Percentiles rank a stretch among this genome's conserved stretches.
These are phyloP conservation scores for Chrysodeixis includens DNA, from an alignment of 2,888 invertebrate species.

Conservation along the genomic window DNA sequence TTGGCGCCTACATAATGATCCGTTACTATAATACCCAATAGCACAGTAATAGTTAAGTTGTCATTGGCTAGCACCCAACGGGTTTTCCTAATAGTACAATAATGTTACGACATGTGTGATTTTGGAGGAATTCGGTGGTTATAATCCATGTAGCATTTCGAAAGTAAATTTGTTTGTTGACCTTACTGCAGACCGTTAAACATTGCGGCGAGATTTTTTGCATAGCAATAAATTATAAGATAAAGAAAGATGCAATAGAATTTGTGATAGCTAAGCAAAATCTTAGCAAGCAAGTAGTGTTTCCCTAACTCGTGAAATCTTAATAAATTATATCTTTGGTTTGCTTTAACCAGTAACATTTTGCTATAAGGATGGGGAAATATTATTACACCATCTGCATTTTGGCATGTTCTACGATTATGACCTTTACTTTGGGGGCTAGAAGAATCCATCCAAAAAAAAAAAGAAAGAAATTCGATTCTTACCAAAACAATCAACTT, in stretches of 20 bases:
- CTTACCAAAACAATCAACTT: too few relatives aligned
- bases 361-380: too few relatives aligned
- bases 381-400: too few relatives aligned
- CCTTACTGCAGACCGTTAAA: background rate
- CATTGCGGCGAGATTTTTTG: background rate
- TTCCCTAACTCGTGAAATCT: background rate
- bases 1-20: slow-evolving; percentile 45
- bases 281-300: background rate
- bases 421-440: too few relatives aligned
- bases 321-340: background rate
- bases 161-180: slow-evolving; percentile 6
- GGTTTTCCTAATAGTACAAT: slow-evolving; percentile 26
- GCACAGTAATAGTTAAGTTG: background rate
- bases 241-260: background rate
- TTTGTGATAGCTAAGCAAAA: background rate
- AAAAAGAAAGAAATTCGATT: too few relatives aligned
- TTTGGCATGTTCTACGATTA: too few relatives aligned
- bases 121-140: background rate
- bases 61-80: slow-evolving; percentile 15
- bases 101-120: background rate
- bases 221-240: background rate
- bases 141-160: slow-evolving; percentile 6
- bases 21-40: slow-evolving; percentile 21
- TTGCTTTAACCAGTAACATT: background rate
- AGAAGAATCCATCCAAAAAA: too few relatives aligned